Percentiles rank a stretch among this genome's conserved stretches.
Conservation (phyloP, 2,797 vertebrate genomes). For the Pristis pectinata region DNA sequence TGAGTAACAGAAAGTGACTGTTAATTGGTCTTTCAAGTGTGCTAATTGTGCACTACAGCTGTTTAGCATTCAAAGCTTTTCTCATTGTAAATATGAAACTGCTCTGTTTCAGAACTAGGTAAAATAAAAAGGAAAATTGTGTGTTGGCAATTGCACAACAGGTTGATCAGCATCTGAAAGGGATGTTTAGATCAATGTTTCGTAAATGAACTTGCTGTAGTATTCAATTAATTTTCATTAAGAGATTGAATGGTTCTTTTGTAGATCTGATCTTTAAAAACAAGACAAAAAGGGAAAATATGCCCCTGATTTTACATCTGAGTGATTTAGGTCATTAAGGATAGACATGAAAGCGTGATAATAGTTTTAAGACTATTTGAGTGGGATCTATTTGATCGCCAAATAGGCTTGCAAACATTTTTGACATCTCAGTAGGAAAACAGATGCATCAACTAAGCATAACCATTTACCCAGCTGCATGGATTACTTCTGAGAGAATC, state of each 20-base stretch:
- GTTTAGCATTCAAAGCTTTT: conserved; percentile 10
- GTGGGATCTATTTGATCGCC: background rate
- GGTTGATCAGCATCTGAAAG: background rate
- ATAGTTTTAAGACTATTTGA: background rate
- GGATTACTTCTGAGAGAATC: background rate
- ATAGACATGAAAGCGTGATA: background rate
- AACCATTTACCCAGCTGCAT: background rate
- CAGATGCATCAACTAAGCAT: background rate
- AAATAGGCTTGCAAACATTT: background rate
- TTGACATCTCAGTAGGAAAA: background rate
- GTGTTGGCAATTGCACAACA: background rate
- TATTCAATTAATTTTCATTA: conserved; percentile 4
- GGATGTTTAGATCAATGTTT: background rate
- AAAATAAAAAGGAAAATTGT: background rate
- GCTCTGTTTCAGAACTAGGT: background rate
- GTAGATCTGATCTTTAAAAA: background rate
- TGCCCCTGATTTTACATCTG: background rate
- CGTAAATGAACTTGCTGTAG: background rate
- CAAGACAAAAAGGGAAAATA: background rate
- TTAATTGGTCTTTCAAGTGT: conserved; percentile 15
- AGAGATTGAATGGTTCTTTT: background rate
- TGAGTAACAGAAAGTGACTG: conserved; percentile 8
- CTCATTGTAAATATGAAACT: background rate
- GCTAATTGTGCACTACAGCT: conserved; percentile 14
- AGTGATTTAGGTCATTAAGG: background rate